These are phyloP conservation scores for Sinocyclocheilus anophthalmus DNA, from an alignment of 2,113 vertebrate genomes.

Conservation along the genomic window DNA sequence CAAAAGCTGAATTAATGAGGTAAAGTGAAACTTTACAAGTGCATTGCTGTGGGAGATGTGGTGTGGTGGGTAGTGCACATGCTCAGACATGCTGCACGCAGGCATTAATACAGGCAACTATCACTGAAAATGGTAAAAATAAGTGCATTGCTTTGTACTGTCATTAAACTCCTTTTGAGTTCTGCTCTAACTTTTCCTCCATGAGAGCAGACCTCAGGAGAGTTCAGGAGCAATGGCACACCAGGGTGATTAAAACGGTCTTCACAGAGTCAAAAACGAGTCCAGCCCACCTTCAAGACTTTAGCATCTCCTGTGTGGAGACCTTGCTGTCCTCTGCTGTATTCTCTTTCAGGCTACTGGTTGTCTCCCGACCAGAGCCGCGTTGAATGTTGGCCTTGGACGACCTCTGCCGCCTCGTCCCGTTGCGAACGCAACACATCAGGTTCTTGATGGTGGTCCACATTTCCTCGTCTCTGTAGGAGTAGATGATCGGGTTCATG, in stretches of 20 bases:
- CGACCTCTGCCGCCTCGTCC: slow-evolving; percentile 79
- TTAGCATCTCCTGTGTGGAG: slow-evolving; percentile 59
- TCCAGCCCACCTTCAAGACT: slow-evolving; percentile 56
- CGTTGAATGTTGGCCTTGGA: slow-evolving; percentile 79
- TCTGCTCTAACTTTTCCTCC: neutral
- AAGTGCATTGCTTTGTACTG: neutral
- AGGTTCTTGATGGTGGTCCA: slow-evolving; percentile 91
- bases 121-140: neutral
- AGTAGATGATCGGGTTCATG: slow-evolving; percentile 98
- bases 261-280: neutral
- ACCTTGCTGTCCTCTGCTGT: slow-evolving; percentile 69
- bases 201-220: neutral
- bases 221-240: neutral
- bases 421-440: slow-evolving; percentile 80
- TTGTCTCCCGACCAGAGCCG: slow-evolving; percentile 76
- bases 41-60: neutral
- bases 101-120: neutral
- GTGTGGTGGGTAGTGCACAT: neutral
- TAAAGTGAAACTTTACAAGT: neutral
- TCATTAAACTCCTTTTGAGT: neutral
- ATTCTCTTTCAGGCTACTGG: slow-evolving; percentile 60
- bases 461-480: slow-evolving; percentile 97
- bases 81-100: neutral
- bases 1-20: neutral
- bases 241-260: neutral